Base-by-base conservation (phyloP, 2,797 vertebrate species). In the Anguilla marmorata region DNA sequence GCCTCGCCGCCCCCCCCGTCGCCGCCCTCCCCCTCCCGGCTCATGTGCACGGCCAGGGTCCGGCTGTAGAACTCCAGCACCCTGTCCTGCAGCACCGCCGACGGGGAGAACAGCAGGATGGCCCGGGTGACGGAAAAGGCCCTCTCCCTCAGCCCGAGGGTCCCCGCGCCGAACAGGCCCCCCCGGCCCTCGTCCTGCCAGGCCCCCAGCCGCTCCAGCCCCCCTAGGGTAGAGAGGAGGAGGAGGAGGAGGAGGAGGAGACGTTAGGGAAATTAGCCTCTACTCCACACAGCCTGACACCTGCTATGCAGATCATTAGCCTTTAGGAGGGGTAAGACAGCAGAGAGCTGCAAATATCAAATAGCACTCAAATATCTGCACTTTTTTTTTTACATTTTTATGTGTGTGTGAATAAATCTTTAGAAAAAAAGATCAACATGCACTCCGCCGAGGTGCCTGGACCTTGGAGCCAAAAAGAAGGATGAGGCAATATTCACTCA, bases 1-100 rank as follows among this genome's bases (percentile, higher is more conserved):
- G 86, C 90, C 2, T 91, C 89, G 76, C 92, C 89, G 74, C 92
- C 91, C 66, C 91, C 91, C 0, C 92, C 94, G 0, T 85, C 92
- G 27, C 93, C 92, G 0, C 93, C 93, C 69, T 94, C 94, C 8
- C 94, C 95, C 14, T 96, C 94, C 90, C 91, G 96, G 90, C 91
- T 94, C 97, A 99, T 98, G 85, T 98, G 98, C 85, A 98, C 97
- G 3, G 96, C 96, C 94, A 99, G 97, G 0, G 97, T 98, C 88
- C 98, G 95, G 90, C 96, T 97, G 90, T 99, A 99, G 84, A 99
- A 98, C 89, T 97, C 97, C 91, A 97, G 96, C 89, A 99, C 96
- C 84, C 97, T 95, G 24, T 97, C 96, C 94, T 98, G 97, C 69
- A 99, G 98, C 82, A 95, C 90, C 0, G 96, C 94, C 0, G 96